phyloP scores from a whole-genome alignment of 2,888 invertebrate genomes.

The Sesia bembeciformis region DNA sequence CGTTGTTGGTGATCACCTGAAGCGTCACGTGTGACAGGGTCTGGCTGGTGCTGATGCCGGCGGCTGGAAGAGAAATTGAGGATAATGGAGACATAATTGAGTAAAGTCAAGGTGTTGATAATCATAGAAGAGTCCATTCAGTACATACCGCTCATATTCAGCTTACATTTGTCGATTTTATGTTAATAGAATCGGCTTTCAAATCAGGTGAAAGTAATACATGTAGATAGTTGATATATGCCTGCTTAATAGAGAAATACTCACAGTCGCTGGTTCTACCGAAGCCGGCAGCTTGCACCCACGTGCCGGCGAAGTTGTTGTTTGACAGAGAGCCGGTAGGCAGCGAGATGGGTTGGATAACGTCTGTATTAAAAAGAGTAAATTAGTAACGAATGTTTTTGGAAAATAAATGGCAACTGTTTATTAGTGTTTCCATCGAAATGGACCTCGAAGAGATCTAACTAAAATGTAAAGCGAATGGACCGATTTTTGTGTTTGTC shows the following conservation, averaged over 20 bases:
- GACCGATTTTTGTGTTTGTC: too few species aligned
- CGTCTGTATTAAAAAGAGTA: conserved; percentile 14
- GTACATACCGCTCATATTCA: neutral
- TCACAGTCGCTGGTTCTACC: conserved; percentile 38
- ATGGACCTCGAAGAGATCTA: too few species aligned
- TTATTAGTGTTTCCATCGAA: too few species aligned
- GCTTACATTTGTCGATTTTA: neutral
- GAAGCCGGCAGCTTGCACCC: conserved; percentile 37
- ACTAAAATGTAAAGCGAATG: too few species aligned
- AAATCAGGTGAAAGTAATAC: neutral
- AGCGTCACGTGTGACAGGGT: conserved; percentile 53
- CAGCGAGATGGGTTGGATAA: conserved; percentile 27
- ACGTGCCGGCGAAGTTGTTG: conserved; percentile 23
- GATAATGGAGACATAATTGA: too few species aligned
- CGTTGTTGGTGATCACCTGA: conserved; percentile 41
- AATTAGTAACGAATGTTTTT: too few species aligned
- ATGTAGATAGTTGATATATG: neutral
- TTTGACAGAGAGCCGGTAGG: conserved; percentile 19
- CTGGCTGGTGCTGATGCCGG: conserved; percentile 26
- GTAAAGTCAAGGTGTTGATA: too few species aligned
- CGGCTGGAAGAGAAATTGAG: conserved; percentile 14
- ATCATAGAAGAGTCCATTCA: too few species aligned
- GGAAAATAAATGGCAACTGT: too few species aligned
- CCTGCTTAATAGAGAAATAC: conserved; percentile 2
- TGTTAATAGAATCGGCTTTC: neutral